Evolutionary conservation across 2,113 vertebrate species (phyloP).

Genomic region (Pipra filicauda): DNA sequence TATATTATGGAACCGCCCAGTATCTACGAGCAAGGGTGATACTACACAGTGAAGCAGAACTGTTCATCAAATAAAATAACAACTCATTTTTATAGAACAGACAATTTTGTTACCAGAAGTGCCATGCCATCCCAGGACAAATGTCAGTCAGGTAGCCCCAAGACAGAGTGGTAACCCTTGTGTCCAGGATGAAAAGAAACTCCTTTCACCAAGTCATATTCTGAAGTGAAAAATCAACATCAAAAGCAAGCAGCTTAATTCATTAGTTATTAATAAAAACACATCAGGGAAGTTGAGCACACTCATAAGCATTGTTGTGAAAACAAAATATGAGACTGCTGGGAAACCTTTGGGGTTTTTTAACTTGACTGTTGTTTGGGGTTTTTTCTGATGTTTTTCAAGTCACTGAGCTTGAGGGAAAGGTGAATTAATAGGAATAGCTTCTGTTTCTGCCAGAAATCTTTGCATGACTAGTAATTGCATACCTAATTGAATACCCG

Average conservation of each 20-base stretch:
- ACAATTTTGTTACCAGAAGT: neutral
- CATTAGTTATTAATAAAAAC: neutral
- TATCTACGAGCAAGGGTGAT: neutral
- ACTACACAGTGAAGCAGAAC: neutral
- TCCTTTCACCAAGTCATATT: neutral
- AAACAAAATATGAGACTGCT: neutral
- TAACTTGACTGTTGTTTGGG: neutral
- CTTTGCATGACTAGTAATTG: neutral
- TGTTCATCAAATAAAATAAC: neutral
- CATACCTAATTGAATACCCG: neutral
- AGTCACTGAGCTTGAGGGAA: neutral
- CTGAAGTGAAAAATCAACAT: neutral
- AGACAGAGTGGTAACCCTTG: neutral
- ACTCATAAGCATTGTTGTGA: neutral
- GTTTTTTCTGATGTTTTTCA: neutral
- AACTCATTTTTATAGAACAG: neutral
- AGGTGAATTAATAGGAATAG: neutral
- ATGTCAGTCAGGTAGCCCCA: neutral
- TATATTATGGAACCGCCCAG: neutral
- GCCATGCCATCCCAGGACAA: neutral
- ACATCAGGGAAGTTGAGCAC: neutral
- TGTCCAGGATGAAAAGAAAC: neutral
- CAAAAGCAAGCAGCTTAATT: neutral
- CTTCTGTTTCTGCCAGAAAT: neutral
- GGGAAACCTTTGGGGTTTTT: neutral